phyloP scores from a whole-genome alignment of 2,797 vertebrate genomes.

The Parauchenoglanis punctatus region DNA sequence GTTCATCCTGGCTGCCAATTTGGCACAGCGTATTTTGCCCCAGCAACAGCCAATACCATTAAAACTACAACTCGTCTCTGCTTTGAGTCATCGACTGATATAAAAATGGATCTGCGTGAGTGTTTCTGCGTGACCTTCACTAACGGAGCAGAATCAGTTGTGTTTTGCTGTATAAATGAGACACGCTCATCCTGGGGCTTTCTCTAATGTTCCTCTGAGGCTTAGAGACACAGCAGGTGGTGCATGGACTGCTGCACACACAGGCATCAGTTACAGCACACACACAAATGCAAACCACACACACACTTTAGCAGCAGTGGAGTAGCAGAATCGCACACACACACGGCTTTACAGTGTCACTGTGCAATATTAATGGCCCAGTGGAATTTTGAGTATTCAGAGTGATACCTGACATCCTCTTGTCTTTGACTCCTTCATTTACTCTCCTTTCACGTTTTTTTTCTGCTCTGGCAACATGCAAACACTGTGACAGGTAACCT shows the following conservation, averaged over 20 bases:
- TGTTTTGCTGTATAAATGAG: constrained; percentile 24
- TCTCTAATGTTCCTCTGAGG: constrained; percentile 35
- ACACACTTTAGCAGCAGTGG: constrained; percentile 30
- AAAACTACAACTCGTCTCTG: constrained; percentile 10
- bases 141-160: constrained; percentile 26
- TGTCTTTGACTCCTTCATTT: constrained; percentile 13
- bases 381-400: constrained; percentile 33
- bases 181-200: not conserved
- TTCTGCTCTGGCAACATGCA: not conserved
- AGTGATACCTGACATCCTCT: constrained; percentile 31
- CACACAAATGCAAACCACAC: not conserved
- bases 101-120: not conserved
- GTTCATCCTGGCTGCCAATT: constrained; percentile 22
- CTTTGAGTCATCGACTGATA: not conserved
- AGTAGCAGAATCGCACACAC: constrained; percentile 23
- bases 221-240: constrained; percentile 48
- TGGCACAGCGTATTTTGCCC: constrained; percentile 25
- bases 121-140: constrained; percentile 23
- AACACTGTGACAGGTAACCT: constrained; percentile 39
- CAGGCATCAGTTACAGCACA: constrained; percentile 51
- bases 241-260: constrained; percentile 42
- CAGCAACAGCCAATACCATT: constrained; percentile 27
- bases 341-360: constrained; percentile 16
- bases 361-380: constrained; percentile 46
- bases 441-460: not conserved